Evolutionary conservation across 2,888 invertebrate species (phyloP).

Genomic region (Bombylius major): DNA sequence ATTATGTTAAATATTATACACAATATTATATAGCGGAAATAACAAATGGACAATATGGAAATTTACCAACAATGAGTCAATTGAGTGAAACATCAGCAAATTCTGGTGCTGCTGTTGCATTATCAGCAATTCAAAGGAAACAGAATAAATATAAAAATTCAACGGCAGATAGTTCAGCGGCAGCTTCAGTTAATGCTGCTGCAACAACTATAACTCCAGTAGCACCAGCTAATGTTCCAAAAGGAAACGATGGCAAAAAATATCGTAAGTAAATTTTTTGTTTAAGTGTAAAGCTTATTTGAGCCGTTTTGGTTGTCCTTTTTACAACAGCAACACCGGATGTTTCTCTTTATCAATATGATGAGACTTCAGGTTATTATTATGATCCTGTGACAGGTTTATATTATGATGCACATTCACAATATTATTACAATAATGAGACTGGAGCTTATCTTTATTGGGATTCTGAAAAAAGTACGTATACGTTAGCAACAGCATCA

Average conservation of each 20-base stretch:
- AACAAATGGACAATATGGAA: constrained; percentile 26
- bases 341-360: constrained; percentile 82
- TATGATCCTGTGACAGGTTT: constrained; percentile 86
- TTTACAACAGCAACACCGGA: constrained; percentile 55
- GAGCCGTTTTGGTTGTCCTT: neutral
- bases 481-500: constrained; percentile 40
- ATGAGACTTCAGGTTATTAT: constrained; percentile 90
- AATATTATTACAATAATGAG: constrained; percentile 91
- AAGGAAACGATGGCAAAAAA: constrained; percentile 51
- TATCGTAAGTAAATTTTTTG: constrained; percentile 40
- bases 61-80: constrained; percentile 24
- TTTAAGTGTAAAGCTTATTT: neutral
- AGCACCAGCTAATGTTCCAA: constrained; percentile 38
- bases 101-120: constrained; percentile 79
- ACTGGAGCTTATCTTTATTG: constrained; percentile 90
- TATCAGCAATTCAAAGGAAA: constrained; percentile 58
- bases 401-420: constrained; percentile 92
- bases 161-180: constrained; percentile 25
- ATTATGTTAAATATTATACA: constrained; percentile 58
- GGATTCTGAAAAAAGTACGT: constrained; percentile 63
- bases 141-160: constrained; percentile 21
- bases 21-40: constrained; percentile 50
- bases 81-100: constrained; percentile 44
- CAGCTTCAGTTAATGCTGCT: constrained; percentile 34
- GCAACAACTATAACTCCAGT: neutral